Base-by-base conservation (phyloP, 1,140 invertebrate species). In the Drosophila truncata region DNA sequence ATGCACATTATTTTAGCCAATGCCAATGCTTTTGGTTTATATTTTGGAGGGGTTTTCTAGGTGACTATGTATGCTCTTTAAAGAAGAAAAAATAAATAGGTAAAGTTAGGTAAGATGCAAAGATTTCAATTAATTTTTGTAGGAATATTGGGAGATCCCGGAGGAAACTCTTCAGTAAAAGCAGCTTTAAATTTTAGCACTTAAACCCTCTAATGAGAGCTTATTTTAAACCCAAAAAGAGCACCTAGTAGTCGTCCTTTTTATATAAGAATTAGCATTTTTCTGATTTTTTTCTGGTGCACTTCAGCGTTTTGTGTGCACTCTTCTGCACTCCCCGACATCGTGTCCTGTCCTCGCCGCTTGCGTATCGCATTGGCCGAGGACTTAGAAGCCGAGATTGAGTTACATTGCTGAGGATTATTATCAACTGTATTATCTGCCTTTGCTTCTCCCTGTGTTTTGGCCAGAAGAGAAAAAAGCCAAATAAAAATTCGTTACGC, bases 371-470 rank as follows among this genome's bases (percentile, higher is more conserved):
- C 80, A 64, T 66, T 78, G 80, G 72, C 64, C 33, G 54, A 63
- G 77, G 73, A 64, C 74, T 82, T 90, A 88, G 85, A 90, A 88
- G 78, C 66, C 47, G 41, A 82, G 85, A 90, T 90, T 90, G 85
- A 90, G 85, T 90, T 90, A 90, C 85, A 90, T 90, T 91, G 78
- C 85, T 90, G 85, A 66, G 85, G 85, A 90, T 90, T 90, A 90
- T 90, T 90, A 90, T 90, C 85, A 90, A 90, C 85, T 82, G 82
- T 70, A 85, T 79, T 85, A 90, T 91, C 82, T 83, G 58, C 52
- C 71, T 61, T 71, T 77, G 60, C 50, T 66, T 64, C 61, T 52
- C 41, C 6, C 46, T 54, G 61, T 20, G 50, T 59, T 52, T 59
- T 47, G 71, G 80, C 66, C 64, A 33, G 44, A 50, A 11, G 14